Base-by-base conservation (phyloP, 2,113 vertebrate species). In the Caretta caretta region DNA sequence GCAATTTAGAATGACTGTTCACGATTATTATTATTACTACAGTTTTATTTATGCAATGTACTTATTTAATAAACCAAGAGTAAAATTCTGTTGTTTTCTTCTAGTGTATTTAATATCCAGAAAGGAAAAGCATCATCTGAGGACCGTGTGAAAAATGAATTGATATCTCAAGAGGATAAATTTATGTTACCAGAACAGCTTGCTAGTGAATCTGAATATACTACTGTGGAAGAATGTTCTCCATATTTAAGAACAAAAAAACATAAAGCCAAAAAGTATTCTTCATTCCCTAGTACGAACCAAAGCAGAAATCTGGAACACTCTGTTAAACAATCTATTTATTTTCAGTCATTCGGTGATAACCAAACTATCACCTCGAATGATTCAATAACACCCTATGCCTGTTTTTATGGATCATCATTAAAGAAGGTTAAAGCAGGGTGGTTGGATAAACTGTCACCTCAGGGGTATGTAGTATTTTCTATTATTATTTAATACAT, bases 381-480 rank as follows among this genome's bases (percentile, higher is more conserved):
- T 35, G 97, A 98, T 31, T 87, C 96, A 14, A 99, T 99, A 95
- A 98, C 99, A 29, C 99, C 99, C 0, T 99, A 99, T n/a, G 99
- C 99, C 7, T 99, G 99, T 93, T 99, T 99, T 98, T 99, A 99
- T 56, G 98, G 99, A 83, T 93, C 98, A 1, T 97, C 98, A 53
- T 93, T 96, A 72, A 97, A 95, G 82, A 98, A 98, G 83, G 82
- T 98, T 88, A 99, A 99, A 98, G 98, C 98, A 17, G 99, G 99
- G 48, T 99, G 99, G 99, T 98, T 99, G 97, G 99, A 99, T 97
- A 99, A 99, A 93, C 98, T 99, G 27, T 99, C 99, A 1, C 99
- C 99, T 95, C 99, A 99, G 97, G 98, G 99, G 99, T 99, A 98
- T 84, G 98, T 54, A 50, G 42, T 93, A 19, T 38, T 80, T 95